A percentile compares a stretch with the other conserved stretches of the same genome.
phyloP scores from a whole-genome alignment of 2,888 invertebrate genomes.

The Plebejus anna region DNA sequence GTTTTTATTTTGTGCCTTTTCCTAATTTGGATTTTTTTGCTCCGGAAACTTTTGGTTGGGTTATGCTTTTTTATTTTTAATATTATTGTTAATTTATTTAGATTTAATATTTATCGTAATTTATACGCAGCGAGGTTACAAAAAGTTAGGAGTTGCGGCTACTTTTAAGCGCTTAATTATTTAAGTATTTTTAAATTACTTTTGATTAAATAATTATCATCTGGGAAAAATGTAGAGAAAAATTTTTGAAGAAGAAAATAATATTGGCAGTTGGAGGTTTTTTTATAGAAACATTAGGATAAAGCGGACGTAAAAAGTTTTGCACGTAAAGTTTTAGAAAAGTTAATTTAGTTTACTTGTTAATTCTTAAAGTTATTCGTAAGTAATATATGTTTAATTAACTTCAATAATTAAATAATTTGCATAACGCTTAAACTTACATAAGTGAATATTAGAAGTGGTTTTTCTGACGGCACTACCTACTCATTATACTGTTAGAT shows the following conservation, averaged over 20 bases:
- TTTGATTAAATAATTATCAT: neutral
- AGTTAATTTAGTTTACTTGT: neutral
- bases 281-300: neutral
- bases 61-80: constrained; percentile 45
- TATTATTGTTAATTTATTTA: constrained; percentile 37
- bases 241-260: neutral
- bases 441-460: constrained; percentile 10
- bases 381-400: neutral
- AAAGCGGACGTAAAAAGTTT: neutral
- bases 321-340: neutral
- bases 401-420: neutral
- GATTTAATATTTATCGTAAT: neutral
- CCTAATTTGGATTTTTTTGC: constrained; percentile 76
- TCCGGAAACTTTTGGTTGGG: constrained; percentile 74
- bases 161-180: neutral
- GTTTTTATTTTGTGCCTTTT: constrained; percentile 73
- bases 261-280: neutral
- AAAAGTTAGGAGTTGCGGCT: neutral
- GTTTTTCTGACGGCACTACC: constrained; percentile 11
- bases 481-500: constrained; percentile 23
- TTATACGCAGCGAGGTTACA: neutral
- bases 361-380: neutral
- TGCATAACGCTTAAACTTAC: neutral
- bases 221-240: neutral
- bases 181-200: neutral